These are phyloP conservation scores for Xestoiulus laeticollis DNA, from an alignment of 2,888 invertebrate genomes.

Conservation along the genomic window DNA sequence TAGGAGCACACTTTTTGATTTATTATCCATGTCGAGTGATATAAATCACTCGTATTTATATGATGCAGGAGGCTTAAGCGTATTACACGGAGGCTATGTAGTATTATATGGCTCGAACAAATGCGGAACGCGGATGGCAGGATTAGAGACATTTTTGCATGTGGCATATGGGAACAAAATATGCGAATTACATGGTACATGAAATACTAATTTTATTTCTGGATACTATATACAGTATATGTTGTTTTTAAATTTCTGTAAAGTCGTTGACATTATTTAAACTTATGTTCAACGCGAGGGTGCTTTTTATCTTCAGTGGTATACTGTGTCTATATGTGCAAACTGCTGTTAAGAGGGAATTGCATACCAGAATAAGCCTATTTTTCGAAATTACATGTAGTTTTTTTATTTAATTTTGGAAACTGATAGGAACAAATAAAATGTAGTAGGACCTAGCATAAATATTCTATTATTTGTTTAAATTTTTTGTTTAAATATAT, in stretches of 20 bases:
- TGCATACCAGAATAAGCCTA: too few species aligned
- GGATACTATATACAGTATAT: too few species aligned
- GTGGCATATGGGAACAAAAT: neutral
- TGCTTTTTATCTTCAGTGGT: too few species aligned
- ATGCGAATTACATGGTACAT: neutral
- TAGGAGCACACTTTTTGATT: conserved; percentile 44
- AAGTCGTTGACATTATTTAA: neutral
- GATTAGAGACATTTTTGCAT: neutral
- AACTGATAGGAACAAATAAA: too few species aligned
- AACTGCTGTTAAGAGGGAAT: too few species aligned
- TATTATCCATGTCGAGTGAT: conserved; percentile 46
- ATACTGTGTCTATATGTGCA: too few species aligned
- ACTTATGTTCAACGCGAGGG: too few species aligned
- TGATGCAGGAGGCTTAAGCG: neutral
- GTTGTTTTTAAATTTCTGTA: neutral
- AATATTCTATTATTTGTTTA: too few species aligned
- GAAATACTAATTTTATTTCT: neutral
- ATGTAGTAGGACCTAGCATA: too few species aligned
- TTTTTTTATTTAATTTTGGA: too few species aligned
- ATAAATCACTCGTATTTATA: conserved; percentile 46
- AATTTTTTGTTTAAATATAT: too few species aligned
- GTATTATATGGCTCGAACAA: neutral
- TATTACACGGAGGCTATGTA: neutral
- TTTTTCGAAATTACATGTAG: too few species aligned
- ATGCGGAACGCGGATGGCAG: neutral